Conservation (phyloP, 2,888 invertebrate species). For the Pachliopta kotzebuea region DNA sequence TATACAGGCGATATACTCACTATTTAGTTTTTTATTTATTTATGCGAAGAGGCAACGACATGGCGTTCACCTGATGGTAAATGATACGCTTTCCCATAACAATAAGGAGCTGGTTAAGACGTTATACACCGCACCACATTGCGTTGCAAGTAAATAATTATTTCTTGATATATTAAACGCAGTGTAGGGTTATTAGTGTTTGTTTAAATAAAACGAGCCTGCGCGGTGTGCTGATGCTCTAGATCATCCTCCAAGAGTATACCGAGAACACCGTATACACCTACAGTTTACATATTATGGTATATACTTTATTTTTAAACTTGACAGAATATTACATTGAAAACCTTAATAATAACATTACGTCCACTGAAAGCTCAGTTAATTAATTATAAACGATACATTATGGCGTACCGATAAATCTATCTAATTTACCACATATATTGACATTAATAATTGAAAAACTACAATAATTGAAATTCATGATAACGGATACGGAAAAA, state of each 20-base stretch:
- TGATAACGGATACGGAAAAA: slow-evolving; percentile 45
- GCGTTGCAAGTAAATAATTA: too few species aligned
- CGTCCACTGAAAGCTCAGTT: slow-evolving; percentile 65
- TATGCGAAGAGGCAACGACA: too few species aligned
- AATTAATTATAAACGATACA: slow-evolving; percentile 47
- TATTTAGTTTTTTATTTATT: too few species aligned
- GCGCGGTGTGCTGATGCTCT: slow-evolving; percentile 3
- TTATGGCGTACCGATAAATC: slow-evolving; percentile 58
- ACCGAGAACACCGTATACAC: not conserved
- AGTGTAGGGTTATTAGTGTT: not conserved
- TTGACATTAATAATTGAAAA: slow-evolving; percentile 71
- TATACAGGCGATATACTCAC: too few species aligned
- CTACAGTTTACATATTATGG: slow-evolving; percentile 38
- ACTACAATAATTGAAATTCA: slow-evolving; percentile 48
- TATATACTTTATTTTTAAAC: slow-evolving; percentile 64
- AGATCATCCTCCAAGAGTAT: not conserved
- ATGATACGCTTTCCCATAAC: too few species aligned
- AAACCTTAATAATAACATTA: slow-evolving; percentile 58
- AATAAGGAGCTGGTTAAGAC: too few species aligned
- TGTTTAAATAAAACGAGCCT: slow-evolving; percentile 23
- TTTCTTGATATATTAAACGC: not conserved
- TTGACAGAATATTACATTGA: slow-evolving; percentile 71
- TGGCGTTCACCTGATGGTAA: too few species aligned
- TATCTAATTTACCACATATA: slow-evolving; percentile 63
- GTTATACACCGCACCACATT: too few species aligned